Evolutionary conservation across 2,113 vertebrate genomes (phyloP).

Genomic region (Alethe castanea): DNA sequence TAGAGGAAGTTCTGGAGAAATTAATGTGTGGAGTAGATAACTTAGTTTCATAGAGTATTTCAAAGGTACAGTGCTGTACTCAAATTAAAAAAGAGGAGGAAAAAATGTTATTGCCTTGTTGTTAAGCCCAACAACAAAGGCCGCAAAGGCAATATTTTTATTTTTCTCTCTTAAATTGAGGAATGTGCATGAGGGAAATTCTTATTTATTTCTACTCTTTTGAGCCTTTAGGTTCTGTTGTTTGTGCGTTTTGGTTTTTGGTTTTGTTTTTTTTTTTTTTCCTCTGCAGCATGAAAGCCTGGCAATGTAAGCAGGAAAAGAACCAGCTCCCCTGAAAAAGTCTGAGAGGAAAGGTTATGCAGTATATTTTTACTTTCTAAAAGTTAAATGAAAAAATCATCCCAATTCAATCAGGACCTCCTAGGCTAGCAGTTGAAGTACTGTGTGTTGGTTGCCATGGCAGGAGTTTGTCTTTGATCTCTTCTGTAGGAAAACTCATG

Average conservation of each 20-base stretch:
- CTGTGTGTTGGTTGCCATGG: background rate
- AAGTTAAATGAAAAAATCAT: background rate
- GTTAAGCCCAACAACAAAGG: background rate
- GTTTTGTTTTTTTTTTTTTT: background rate
- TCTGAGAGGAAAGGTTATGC: background rate
- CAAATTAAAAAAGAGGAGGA: rapidly evolving
- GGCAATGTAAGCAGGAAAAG: background rate
- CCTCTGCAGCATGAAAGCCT: background rate
- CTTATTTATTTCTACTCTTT: background rate
- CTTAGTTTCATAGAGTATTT: background rate
- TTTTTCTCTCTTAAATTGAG: background rate
- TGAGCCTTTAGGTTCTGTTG: background rate
- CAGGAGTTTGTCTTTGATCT: background rate
- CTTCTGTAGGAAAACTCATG: background rate
- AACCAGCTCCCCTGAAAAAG: background rate
- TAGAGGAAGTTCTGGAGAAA: background rate
- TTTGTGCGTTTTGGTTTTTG: background rate
- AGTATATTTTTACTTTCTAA: background rate
- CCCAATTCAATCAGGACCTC: background rate
- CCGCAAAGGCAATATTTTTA: background rate
- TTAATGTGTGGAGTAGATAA: background rate
- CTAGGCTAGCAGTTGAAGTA: background rate
- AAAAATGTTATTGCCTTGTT: background rate
- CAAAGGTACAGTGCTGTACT: background rate
- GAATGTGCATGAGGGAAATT: background rate